Evolutionary conservation across 37 sponge, comb jelly and placozoan genomes (phyloP).

Genomic region (Geodia barretti): DNA sequence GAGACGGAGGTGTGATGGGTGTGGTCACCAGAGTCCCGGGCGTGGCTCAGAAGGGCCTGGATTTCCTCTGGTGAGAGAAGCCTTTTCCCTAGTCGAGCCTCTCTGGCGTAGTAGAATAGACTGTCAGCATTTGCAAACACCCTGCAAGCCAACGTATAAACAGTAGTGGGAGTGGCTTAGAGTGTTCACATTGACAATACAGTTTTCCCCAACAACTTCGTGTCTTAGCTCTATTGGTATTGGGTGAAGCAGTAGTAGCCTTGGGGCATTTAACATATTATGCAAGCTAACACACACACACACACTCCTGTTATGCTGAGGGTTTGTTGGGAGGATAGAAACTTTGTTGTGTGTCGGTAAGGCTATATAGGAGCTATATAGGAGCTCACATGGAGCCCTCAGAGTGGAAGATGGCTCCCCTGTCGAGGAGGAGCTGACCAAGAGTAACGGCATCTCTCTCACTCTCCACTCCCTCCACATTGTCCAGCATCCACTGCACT

Average conservation of each 20-base stretch:
- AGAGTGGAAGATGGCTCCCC: constrained; percentile 70
- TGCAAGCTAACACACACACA: no score
- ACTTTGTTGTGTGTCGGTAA: background rate
- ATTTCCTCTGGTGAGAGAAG: constrained; percentile 53
- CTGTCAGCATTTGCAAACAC: constrained; percentile 73
- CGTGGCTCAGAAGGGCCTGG: constrained; percentile 30
- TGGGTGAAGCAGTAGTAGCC: no score
- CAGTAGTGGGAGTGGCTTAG: no score
- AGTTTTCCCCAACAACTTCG: no score
- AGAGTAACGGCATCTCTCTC: constrained; percentile 62
- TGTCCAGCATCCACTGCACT: constrained; percentile 69
- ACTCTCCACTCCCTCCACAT: constrained; percentile 49
- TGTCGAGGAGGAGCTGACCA: constrained; percentile 73
- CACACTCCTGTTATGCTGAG: no score
- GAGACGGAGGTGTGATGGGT: background rate
- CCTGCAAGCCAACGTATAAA: constrained; percentile 24
- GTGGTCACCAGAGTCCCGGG: background rate
- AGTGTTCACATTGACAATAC: no score
- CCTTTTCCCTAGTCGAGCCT: constrained; percentile 22
- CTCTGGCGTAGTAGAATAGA: constrained; percentile 63
- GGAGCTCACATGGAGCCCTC: constrained; percentile 76
- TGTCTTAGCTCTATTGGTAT: no score
- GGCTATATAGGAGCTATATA: background rate
- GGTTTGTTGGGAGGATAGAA: background rate
- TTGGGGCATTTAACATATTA: no score